Percentiles rank a stretch among this genome's conserved stretches.
Evolutionary conservation across 2,113 vertebrate species (phyloP).

Genomic region (Cichladusa arquata): DNA sequence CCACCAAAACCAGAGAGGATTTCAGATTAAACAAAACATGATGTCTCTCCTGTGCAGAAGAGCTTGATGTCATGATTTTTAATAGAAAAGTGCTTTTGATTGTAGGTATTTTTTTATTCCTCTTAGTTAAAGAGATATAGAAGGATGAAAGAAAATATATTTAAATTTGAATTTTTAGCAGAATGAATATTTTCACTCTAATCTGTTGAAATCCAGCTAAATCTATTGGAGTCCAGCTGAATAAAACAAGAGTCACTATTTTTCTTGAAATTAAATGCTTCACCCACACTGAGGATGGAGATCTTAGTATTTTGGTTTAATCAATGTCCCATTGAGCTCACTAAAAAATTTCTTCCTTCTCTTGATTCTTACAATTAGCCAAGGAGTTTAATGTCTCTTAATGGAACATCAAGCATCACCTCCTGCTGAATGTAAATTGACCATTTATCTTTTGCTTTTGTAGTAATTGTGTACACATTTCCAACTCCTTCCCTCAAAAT

Average conservation of each 20-base stretch:
- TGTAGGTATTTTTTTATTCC: not conserved
- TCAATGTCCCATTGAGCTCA: slow-evolving; percentile 55
- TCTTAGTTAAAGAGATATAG: not conserved
- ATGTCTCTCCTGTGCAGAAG: not conserved
- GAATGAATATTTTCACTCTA: not conserved
- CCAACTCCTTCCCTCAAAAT: slow-evolving; percentile 29
- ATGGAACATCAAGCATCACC: slow-evolving; percentile 25
- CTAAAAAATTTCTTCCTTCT: slow-evolving; percentile 14
- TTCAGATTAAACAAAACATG: not conserved
- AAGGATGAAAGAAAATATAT: not conserved
- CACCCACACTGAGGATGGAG: not conserved
- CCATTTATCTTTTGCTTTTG: slow-evolving; percentile 45
- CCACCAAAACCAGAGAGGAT: not conserved
- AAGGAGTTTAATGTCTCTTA: slow-evolving; percentile 48
- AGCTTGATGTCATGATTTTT: not conserved
- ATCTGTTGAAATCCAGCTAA: not conserved
- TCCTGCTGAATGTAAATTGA: slow-evolving; percentile 51
- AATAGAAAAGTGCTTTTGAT: not conserved
- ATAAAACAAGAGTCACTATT: not conserved
- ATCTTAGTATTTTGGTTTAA: slow-evolving; percentile 47
- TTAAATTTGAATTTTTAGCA: not conserved
- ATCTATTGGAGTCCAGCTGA: not conserved
- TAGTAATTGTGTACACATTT: slow-evolving; percentile 17
- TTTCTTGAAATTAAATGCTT: slow-evolving; percentile 18
- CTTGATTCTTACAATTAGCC: slow-evolving; percentile 28